Base-by-base conservation (phyloP, 2,888 invertebrate genomes). In the Formica aserva region DNA sequence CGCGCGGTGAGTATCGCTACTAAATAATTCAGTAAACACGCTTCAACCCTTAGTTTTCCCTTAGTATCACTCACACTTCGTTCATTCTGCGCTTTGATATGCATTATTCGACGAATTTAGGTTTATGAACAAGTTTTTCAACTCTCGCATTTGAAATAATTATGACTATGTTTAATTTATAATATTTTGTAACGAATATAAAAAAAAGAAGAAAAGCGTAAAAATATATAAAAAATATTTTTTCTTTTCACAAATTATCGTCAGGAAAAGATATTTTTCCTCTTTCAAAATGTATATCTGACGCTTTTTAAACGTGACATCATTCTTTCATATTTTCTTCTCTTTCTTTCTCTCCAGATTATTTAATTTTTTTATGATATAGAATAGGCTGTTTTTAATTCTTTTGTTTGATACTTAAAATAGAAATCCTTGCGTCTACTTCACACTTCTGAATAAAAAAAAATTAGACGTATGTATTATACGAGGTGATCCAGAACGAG, bases 1-100 rank as follows among this genome's bases (percentile, higher is more conserved):
- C 32, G 45, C 78, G 32, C 35, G 55, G 72, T 80, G 45, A 80
- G 45, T 62, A 80, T 41, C n/a, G 69, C n/a, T 38, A 18, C 35
- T 67, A 29, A 69, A 78, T 69, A 78, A 78, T 60, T 57, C 78
- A 26, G 15, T 8, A 18, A 71, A 71, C 15, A 29, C 38, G 55
- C 29, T 67, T 76, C 13, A 29, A 13, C 38, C 67, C 35, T 57
- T 62, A 62, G 32, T 13, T n/a, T 15, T 8, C 18, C n/a, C 66
- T 15, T 15, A 6, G n/a, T 63, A n/a, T n/a, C 8, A 26, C 26
- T 26, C 26, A 26, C 26, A 26, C 29, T 29, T 26, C 22, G 1
- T 45, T 29, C 26, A 8, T 18, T 29, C 8, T 57, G 22, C 9
- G 3, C n/a, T 57, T 69, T 32, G 18, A 41, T n/a, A 15, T 32